Conservation (phyloP, 2,888 invertebrate genomes). For the Ennomos erosarius region DNA sequence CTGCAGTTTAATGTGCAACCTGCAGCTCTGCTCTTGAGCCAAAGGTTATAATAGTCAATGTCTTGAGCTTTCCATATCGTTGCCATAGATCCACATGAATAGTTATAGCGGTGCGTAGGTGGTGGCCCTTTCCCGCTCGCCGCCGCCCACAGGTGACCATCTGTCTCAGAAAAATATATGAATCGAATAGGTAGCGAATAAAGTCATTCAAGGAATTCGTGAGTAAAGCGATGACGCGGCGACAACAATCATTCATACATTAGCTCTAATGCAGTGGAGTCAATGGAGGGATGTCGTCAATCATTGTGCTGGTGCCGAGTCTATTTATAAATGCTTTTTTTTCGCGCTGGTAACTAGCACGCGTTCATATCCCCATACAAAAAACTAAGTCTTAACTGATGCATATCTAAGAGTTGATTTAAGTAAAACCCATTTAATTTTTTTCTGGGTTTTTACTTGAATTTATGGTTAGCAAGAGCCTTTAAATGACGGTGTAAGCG, state of each 20-base stretch:
- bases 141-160: slow-evolving; percentile 71
- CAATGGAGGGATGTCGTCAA: slow-evolving; percentile 24
- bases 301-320: slow-evolving; percentile 27
- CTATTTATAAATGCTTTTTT: slow-evolving; percentile 38
- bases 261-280: slow-evolving; percentile 35
- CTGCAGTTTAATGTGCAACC: background rate
- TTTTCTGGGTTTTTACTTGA: no score
- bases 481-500: no score
- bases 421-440: no score
- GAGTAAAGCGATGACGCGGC: slow-evolving; percentile 38
- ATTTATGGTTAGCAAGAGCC: no score
- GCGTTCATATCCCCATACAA: background rate
- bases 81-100: slow-evolving; percentile 14
- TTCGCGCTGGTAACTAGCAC: slow-evolving; percentile 14
- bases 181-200: slow-evolving; percentile 42
- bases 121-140: slow-evolving; percentile 70
- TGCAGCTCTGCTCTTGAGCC: slow-evolving; percentile 9
- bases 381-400: no score
- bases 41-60: no score
- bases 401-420: no score
- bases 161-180: slow-evolving; percentile 42
- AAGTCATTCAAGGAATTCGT: slow-evolving; percentile 21
- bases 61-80: slow-evolving; percentile 15
- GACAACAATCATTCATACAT: slow-evolving; percentile 42
- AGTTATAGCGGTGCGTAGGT: slow-evolving; percentile 63